Conservation (phyloP, 1,140 invertebrate species). For the Sinonovacula constricta region DNA sequence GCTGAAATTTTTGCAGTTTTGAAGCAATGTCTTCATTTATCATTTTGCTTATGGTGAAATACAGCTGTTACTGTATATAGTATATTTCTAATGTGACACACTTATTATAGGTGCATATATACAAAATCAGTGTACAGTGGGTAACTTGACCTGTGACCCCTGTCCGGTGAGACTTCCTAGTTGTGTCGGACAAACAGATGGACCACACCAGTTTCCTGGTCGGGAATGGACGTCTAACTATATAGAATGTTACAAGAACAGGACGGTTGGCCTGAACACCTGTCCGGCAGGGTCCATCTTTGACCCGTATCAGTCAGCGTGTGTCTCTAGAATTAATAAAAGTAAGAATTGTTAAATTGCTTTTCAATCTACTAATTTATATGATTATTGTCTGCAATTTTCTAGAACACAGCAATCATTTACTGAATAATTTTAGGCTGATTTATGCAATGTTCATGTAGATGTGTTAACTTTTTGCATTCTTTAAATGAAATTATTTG, state of each 20-base stretch:
- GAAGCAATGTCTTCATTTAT: background rate
- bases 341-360: background rate
- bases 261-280: slow-evolving; percentile 43
- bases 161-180: slow-evolving; percentile 49
- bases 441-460: background rate
- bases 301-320: slow-evolving; percentile 43
- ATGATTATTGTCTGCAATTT: background rate
- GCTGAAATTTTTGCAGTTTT: background rate
- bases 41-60: background rate
- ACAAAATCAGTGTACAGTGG: slow-evolving; percentile 22
- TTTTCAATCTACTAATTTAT: background rate
- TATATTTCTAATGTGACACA: background rate
- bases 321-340: slow-evolving; percentile 26
- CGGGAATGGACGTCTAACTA: slow-evolving; percentile 38
- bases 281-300: slow-evolving; percentile 53
- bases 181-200: slow-evolving; percentile 49
- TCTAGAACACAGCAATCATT: background rate
- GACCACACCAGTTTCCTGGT: slow-evolving; percentile 22
- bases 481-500: background rate
- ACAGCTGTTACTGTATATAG: background rate
- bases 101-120: slow-evolving; percentile 30
- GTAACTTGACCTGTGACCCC: slow-evolving; percentile 39
- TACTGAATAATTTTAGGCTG: background rate
- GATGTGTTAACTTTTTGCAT: background rate
- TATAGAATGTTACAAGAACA: slow-evolving; percentile 50